phyloP scores from a whole-genome alignment of 2,797 vertebrate genomes.

The Mus caroli region DNA sequence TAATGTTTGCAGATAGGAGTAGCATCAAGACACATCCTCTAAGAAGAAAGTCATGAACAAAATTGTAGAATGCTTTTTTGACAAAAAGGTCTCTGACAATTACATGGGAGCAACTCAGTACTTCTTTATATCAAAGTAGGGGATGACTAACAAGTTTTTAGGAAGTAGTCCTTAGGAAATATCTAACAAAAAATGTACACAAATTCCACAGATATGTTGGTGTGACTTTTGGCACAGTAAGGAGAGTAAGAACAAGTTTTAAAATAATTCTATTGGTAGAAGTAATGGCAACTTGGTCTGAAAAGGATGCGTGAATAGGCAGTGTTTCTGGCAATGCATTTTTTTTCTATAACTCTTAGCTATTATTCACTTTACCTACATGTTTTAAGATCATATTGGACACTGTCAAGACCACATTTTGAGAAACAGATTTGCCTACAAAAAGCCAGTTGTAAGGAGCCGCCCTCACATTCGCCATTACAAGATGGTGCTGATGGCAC shows the following conservation, averaged over 20 bases:
- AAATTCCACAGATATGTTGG: not conserved
- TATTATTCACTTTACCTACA: not conserved
- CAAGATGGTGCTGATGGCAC: too few relatives aligned
- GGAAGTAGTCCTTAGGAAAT: not conserved
- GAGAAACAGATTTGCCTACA: not conserved
- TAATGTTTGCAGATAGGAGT: not conserved
- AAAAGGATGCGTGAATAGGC: not conserved
- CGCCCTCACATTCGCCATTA: too few relatives aligned
- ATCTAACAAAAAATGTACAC: not conserved
- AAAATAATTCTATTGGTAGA: not conserved
- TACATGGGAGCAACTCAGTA: not conserved
- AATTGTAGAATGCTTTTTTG: not conserved
- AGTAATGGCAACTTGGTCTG: not conserved
- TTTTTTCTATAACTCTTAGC: not conserved
- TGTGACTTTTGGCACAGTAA: slow-evolving; percentile 17
- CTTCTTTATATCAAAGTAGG: slow-evolving; percentile 10
- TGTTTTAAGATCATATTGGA: not conserved
- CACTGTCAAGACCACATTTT: not conserved
- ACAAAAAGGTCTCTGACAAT: not conserved
- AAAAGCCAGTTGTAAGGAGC: too few relatives aligned
- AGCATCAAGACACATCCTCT: not conserved
- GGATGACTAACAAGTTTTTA: not conserved
- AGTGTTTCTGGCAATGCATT: not conserved
- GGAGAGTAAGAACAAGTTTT: not conserved
- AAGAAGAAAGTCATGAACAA: not conserved